A percentile compares a stretch with the other conserved stretches of the same genome.
Conservation (phyloP, 2,888 invertebrate species). For the Oeneis ivallda region DNA sequence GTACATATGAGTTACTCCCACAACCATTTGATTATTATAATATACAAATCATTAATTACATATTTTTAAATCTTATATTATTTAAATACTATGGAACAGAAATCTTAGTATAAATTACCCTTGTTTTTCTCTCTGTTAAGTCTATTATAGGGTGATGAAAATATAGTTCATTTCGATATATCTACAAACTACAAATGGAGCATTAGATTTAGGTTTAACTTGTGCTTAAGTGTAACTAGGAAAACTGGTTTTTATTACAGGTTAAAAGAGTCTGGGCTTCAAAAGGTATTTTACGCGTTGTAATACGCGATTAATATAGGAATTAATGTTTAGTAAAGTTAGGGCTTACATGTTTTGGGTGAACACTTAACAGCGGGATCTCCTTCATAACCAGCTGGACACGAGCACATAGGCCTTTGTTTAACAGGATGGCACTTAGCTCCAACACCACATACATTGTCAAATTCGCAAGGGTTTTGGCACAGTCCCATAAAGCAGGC, state of each 20-base stretch:
- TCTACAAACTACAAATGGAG: not conserved
- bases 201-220: not conserved
- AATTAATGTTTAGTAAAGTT: constrained; percentile 68
- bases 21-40: not conserved
- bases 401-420: constrained; percentile 91
- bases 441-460: constrained; percentile 87
- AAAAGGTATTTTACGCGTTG: too few relatives aligned
- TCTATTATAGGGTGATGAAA: not conserved
- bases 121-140: not conserved
- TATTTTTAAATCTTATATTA: not conserved
- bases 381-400: constrained; percentile 90
- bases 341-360: constrained; percentile 92
- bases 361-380: constrained; percentile 91
- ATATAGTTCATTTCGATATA: not conserved
- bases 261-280: too few relatives aligned
- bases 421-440: constrained; percentile 90
- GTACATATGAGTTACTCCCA: not conserved
- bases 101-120: not conserved
- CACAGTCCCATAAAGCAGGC: constrained; percentile 92
- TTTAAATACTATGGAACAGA: too few relatives aligned
- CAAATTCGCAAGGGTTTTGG: constrained; percentile 92
- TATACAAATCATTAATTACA: not conserved
- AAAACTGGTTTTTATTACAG: too few relatives aligned
- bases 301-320: not conserved
- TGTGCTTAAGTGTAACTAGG: not conserved